These are phyloP conservation scores for Corynorhinus townsendii DNA, from an alignment of 2,113 vertebrate species.

Conservation along the genomic window DNA sequence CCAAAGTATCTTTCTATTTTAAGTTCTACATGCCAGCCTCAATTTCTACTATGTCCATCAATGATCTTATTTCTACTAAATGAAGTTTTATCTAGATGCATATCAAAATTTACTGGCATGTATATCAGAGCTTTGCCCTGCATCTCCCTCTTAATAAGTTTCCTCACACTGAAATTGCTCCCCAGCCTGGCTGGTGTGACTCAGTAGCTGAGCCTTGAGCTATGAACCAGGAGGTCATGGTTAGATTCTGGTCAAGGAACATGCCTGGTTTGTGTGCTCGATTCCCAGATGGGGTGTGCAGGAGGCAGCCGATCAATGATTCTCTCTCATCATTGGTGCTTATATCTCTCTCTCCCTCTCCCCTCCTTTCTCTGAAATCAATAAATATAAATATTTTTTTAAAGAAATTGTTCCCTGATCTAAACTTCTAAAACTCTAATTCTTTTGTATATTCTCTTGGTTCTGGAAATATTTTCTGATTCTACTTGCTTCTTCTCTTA, in stretches of 20 bases:
- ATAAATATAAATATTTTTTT: no score
- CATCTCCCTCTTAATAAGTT: neutral
- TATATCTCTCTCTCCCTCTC: no score
- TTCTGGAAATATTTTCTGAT: neutral
- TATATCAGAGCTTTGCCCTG: neutral
- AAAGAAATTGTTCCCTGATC: neutral
- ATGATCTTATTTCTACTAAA: neutral
- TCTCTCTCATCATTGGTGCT: no score
- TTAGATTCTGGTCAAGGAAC: no score
- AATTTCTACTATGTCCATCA: neutral
- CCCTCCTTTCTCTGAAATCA: no score
- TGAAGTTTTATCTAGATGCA: neutral
- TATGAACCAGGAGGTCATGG: no score
- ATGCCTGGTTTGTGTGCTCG: no score
- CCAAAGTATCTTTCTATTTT: neutral
- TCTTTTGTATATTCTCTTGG: neutral
- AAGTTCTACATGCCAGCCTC: neutral
- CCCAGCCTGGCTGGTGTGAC: no score
- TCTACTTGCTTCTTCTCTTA: neutral
- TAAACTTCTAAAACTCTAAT: neutral
- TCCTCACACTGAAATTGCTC: neutral
- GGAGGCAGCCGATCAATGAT: no score
- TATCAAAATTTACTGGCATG: slow-evolving; percentile 8
- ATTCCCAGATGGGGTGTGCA: no score
- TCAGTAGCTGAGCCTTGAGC: no score